Base-by-base conservation (phyloP, 2,113 vertebrate genomes). In the Dromaius novaehollandiae region DNA sequence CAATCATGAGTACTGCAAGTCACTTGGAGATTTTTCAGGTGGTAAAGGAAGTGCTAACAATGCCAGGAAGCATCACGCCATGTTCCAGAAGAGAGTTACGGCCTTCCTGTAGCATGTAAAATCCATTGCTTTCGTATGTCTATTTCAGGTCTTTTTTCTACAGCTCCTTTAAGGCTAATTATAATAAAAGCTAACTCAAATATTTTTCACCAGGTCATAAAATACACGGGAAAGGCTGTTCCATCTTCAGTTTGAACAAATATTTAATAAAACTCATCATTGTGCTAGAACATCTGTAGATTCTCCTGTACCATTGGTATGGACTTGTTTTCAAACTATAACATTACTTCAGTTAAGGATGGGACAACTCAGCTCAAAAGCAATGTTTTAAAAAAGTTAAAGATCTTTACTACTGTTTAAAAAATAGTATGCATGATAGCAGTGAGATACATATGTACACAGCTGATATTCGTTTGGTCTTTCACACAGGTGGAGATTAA, bases 401-500 rank as follows among this genome's bases (percentile, higher is more conserved):
- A 51, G 60, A 13, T 60, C 9, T 8, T 12, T 4, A 7, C 36
- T 38, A 34, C 9, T 42, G 2, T 36, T 69, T 13, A 56, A 84
- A 40, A 34, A 34, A 42, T 70, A 42, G 34, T 64, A 21, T 6
- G 1, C 3, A 25, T 21, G 44, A 79, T 10, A 88, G 65, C 66
- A 82, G 40, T 38, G 42, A 30, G 46, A 65, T 28, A 73, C 19
- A 44, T 20, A 32, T 11, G 38, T 56, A 53, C 38, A 63, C 95
- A 96, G 92, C 81, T 96, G 96, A 25, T 64, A 42, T 60, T 78
- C 83, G 69, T 77, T 64, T 79, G 87, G 75, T 68, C 11, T 1
- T 96, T 97, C 95, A 74, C 97, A 94, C 53, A 64, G 36, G 13
- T 24, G 8, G 68, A 84, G 85, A 40, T 70, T 60, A 75, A 50